Base-by-base conservation (phyloP, 2,888 invertebrate genomes). In the Aquatica leii region DNA sequence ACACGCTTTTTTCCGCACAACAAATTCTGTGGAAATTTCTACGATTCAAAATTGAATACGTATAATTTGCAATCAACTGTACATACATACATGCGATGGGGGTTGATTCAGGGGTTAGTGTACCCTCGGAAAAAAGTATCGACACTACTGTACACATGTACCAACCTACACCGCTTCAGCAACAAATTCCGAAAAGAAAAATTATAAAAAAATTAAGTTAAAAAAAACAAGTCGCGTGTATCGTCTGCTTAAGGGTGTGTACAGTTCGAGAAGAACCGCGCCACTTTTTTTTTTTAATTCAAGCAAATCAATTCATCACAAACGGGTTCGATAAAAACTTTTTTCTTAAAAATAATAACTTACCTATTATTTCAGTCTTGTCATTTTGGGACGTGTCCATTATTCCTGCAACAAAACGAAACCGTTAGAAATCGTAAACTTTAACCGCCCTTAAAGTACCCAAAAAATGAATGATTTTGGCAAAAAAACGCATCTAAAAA, bases 81-180 rank as follows among this genome's bases (percentile, higher is more conserved):
- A 66, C 66, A 59, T 24, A 24, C 24, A 24, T 24, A 6, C 24
- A 24, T 24, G 35, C 35, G 66, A 66, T 64, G 59, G 65, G 69
- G 67, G 31, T 12, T 64, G 68, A 63, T 59, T 59, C 62, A 65
- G 66, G 70, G 70, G 70, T 70, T 68, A 69, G 60, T 70, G 70
- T 67, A 69, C 70, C 69, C 68, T 70, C 59, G 67, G 66, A 66
- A 63, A 56, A 53, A 61, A 67, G 60, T 64, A 66, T 69, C 56
- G 69, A 67, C 67, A 52, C 59, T 37, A 37, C n/a, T 49, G 35
- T 59, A 58, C 58, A 51, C 63, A 61, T 62, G 64, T 51, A 52
- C 17, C 9, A 41, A 57, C 57, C 48, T 24, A 24, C 24, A 24
- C 24, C n/a, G n/a, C n/a, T n/a, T n/a, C n/a, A n/a, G n/a, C n/a